These are phyloP conservation scores for Nothocercus julius DNA, from an alignment of 2,113 vertebrate genomes.

Conservation along the genomic window DNA sequence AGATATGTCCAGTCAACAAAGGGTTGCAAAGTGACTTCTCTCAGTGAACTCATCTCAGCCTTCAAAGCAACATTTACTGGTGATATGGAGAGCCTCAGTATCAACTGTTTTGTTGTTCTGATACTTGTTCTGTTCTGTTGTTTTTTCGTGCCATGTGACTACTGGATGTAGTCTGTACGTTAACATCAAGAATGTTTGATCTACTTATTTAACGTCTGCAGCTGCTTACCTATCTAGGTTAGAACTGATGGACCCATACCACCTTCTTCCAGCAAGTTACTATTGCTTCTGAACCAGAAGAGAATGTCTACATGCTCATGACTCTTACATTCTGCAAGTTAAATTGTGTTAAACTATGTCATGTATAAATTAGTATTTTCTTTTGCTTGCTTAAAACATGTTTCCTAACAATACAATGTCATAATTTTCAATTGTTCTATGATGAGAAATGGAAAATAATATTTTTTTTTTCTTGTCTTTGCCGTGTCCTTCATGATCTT, in stretches of 20 bases:
- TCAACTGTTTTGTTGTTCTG: not conserved
- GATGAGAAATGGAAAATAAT: not conserved
- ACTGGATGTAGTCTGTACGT: no score
- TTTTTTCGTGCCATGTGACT: not conserved
- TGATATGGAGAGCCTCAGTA: no score
- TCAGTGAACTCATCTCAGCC: not conserved
- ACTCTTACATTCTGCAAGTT: not conserved
- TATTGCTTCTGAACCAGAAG: not conserved
- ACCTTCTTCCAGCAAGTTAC: not conserved
- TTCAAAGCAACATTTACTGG: not conserved
- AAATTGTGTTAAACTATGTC: not conserved
- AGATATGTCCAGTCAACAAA: no score
- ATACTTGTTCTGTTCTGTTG: not conserved
- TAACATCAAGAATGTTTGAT: not conserved
- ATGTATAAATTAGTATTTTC: not conserved
- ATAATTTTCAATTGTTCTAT: not conserved
- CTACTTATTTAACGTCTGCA: not conserved
- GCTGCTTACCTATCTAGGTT: not conserved
- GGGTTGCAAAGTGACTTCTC: not conserved
- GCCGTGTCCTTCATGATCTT: not conserved
- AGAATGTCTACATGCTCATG: not conserved
- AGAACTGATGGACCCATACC: not conserved
- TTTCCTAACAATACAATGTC: not conserved
- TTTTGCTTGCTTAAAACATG: not conserved
- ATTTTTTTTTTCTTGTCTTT: not conserved